Evolutionary conservation across 2,113 vertebrate species (phyloP).

Genomic region (Haemorhous mexicanus): DNA sequence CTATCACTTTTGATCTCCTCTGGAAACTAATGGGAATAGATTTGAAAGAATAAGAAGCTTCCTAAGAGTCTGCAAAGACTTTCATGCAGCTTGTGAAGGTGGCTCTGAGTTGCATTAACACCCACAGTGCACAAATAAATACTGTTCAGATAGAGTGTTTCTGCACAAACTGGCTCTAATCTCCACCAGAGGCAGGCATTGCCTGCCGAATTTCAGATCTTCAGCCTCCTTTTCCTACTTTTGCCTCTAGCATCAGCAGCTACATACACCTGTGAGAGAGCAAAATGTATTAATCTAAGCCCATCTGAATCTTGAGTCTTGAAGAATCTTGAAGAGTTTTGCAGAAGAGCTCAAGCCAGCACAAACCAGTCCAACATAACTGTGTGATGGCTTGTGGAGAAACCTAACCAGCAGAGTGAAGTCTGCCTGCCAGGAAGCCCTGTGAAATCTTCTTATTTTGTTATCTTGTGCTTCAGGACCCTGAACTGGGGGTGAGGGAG

Average conservation of each 20-base stretch:
- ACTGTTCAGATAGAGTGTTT: neutral
- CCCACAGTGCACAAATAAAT: neutral
- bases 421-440: neutral
- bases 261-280: neutral
- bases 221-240: neutral
- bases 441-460: neutral
- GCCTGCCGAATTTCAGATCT: neutral
- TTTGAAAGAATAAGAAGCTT: neutral
- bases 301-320: neutral
- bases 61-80: neutral
- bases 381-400: neutral
- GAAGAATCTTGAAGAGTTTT: neutral
- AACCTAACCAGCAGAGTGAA: neutral
- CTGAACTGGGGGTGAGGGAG: neutral
- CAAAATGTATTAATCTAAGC: neutral
- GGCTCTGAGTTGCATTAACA: neutral
- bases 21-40: neutral
- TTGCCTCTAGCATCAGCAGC: neutral
- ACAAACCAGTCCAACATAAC: neutral
- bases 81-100: neutral
- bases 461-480: neutral
- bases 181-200: neutral
- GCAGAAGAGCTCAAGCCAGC: neutral
- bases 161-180: neutral
- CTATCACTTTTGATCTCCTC: neutral